Evolutionary conservation across 1,140 invertebrate species (phyloP).

Genomic region (Ylistrum balloti): DNA sequence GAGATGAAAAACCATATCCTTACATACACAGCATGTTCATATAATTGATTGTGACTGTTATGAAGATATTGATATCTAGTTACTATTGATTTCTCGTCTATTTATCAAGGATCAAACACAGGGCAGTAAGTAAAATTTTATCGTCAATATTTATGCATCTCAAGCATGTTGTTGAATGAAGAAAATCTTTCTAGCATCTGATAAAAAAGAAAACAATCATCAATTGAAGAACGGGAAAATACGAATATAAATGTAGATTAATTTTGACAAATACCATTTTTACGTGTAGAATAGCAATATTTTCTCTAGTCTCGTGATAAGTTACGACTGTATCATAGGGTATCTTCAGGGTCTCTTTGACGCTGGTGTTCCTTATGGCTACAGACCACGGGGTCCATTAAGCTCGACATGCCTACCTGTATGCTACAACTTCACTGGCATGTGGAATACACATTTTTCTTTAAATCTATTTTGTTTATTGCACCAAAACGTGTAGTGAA

Average conservation of each 20-base stretch:
- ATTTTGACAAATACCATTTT: neutral
- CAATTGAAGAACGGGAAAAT: neutral
- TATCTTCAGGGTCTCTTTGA: neutral
- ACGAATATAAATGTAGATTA: conserved; percentile 35
- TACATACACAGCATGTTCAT: no score
- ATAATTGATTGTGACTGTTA: no score
- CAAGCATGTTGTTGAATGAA: neutral
- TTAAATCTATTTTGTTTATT: conserved; percentile 40
- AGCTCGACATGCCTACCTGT: neutral
- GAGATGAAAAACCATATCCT: no score
- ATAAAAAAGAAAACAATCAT: neutral
- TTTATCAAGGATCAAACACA: neutral
- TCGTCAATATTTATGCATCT: neutral
- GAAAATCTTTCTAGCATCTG: neutral
- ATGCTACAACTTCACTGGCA: neutral
- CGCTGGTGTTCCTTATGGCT: conserved; percentile 21
- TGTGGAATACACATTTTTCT: conserved; percentile 35
- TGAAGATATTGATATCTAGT: neutral
- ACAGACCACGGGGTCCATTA: conserved; percentile 23
- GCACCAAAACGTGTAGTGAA: conserved; percentile 19
- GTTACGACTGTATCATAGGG: conserved; percentile 8
- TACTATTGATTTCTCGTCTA: neutral
- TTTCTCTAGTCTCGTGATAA: conserved; percentile 13
- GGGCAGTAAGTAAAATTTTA: neutral
- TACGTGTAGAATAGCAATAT: conserved; percentile 8